Evolutionary conservation across 2,888 invertebrate species (phyloP).

Genomic region (Seira musarum): DNA sequence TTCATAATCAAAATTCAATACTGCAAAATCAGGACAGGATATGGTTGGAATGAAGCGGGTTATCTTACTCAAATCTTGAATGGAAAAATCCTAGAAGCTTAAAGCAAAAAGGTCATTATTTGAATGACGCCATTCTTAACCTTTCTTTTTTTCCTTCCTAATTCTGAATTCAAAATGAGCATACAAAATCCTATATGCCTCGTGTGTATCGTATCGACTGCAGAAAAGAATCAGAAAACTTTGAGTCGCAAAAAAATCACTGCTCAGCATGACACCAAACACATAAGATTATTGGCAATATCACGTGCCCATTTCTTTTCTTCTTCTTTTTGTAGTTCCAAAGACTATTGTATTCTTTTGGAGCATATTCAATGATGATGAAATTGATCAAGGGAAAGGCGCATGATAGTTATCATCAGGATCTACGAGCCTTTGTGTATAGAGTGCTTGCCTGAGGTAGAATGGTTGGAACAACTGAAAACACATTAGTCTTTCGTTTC

Average conservation of each 20-base stretch:
- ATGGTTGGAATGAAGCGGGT: neutral
- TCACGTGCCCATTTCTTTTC: slow-evolving; percentile 5
- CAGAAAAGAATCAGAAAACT: neutral
- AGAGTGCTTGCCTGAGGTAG: neutral
- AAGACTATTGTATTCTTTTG: too few species aligned
- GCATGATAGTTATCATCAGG: slow-evolving; percentile 6
- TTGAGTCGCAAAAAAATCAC: slow-evolving; percentile 1
- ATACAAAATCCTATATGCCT: neutral
- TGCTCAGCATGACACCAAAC: neutral
- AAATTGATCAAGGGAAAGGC: neutral
- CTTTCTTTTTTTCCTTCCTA: neutral
- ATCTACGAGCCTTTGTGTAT: neutral
- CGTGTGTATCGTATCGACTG: neutral
- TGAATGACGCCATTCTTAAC: slow-evolving; percentile 17
- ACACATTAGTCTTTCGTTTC: neutral
- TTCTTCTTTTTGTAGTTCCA: too few species aligned
- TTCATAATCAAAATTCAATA: slow-evolving; percentile 17
- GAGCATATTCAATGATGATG: too few species aligned
- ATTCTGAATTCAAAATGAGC: slow-evolving; percentile 9
- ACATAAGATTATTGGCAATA: slow-evolving; percentile 9
- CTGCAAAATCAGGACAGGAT: neutral
- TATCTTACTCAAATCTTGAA: slow-evolving; percentile 4
- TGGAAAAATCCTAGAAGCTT: neutral
- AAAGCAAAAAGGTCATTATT: slow-evolving; percentile 11
- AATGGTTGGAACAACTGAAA: neutral